Base-by-base conservation (phyloP, 2,797 vertebrate genomes). In the Microchirus variegatus region DNA sequence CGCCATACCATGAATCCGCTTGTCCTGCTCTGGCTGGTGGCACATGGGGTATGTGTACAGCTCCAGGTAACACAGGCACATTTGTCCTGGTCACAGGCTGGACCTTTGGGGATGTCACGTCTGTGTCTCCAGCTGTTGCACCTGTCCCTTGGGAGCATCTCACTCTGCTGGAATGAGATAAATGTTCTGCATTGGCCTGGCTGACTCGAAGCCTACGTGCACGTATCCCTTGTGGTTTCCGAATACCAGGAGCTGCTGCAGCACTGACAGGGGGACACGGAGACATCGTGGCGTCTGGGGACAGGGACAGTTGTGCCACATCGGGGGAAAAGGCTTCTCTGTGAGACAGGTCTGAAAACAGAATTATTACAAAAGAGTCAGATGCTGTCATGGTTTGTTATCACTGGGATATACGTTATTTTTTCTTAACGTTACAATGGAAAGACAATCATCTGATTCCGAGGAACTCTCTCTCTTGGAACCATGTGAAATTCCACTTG, bases 191-290 rank as follows among this genome's bases (percentile, higher is more conserved):
- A 50, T 31, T 45, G 63, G 63, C 67, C 38, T 48, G 87, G 55
- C 47, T 80, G 43, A 89, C 41, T 47, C 72, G 68, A 67, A 88
- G 80, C 60, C 85, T 75, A 4, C 85, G 87, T 16, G 77, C 46
- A 52, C 90, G 88, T 38, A 81, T 50, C 22, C 78, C 88, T 9
- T 65, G 74, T 1, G 7, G 65, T 67, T 69, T 90, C 13, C 17
- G 58, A 37, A 68, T 42, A 47, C 46, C 68, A 59, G 82, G 38
- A 41, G 77, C 49, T 37, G 51, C 37, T 57, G 53, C 36, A 11
- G 4, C 66, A 10, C 52, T 57, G 52, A 79, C 70, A 40, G 91
- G 89, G 51, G 94, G 92, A 8, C 80, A 89, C 11, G 92, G 93
- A 22, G 53, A 77, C 71, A 90, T 87, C 1, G 84, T 81, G 47